Evolutionary conservation across 2,113 vertebrate species (phyloP).

Genomic region (Hypomesus transpacificus): DNA sequence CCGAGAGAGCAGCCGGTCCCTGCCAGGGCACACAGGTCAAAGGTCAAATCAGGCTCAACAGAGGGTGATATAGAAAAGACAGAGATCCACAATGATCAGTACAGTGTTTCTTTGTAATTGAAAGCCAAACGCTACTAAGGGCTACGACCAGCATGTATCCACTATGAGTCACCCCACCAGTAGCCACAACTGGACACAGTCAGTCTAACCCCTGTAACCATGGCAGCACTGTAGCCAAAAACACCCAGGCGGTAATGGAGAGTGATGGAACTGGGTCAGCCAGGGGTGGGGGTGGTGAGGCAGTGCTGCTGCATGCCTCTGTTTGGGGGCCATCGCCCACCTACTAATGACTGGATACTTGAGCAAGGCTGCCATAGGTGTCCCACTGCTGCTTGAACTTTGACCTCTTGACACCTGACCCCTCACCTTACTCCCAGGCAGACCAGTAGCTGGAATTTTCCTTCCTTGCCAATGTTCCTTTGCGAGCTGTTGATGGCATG

Average conservation of each 20-base stretch:
- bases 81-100: no score
- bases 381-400: not conserved
- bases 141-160: no score
- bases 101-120: no score
- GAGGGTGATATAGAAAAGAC: no score
- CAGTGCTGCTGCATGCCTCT: slow-evolving; percentile 9
- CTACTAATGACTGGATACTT: not conserved
- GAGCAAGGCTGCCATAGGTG: not conserved
- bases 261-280: slow-evolving; percentile 12
- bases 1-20: slow-evolving; percentile 86
- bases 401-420: not conserved
- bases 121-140: no score
- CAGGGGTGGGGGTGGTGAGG: not conserved
- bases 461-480: slow-evolving; percentile 93
- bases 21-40: slow-evolving; percentile 45
- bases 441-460: slow-evolving; percentile 94
- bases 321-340: not conserved
- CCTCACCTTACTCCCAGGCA: slow-evolving; percentile 92
- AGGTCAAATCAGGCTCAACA: slow-evolving; percentile 12
- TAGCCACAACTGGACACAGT: not conserved
- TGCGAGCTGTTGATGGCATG: slow-evolving; percentile 86
- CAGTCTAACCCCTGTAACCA: not conserved
- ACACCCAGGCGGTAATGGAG: not conserved
- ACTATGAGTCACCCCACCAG: no score
- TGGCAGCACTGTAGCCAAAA: not conserved